These are phyloP conservation scores for Chaenocephalus aceratus DNA, from an alignment of 2,113 vertebrate genomes.

Conservation along the genomic window DNA sequence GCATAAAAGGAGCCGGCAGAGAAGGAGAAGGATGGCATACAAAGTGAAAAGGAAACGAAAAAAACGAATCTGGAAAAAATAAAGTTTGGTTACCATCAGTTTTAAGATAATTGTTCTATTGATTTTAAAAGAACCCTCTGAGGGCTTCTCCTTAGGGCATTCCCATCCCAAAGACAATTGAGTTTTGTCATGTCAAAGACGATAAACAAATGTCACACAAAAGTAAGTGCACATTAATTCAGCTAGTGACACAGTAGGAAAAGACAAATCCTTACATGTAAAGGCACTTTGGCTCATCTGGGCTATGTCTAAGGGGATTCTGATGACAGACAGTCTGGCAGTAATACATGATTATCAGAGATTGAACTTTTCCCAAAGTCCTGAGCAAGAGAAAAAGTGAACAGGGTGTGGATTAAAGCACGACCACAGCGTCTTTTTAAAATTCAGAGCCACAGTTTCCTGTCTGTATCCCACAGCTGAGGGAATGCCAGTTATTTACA, in stretches of 20 bases:
- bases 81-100: not conserved
- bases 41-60: not conserved
- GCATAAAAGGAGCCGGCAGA: not conserved
- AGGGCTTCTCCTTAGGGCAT: not conserved
- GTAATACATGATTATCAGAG: not conserved
- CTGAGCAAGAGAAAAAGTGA: not conserved
- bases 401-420: constrained; percentile 65
- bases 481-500: constrained; percentile 73
- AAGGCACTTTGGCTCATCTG: not conserved
- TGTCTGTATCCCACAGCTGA: constrained; percentile 73
- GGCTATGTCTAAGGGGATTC: not conserved
- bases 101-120: not conserved
- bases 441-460: constrained; percentile 74
- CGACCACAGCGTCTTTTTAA: constrained; percentile 60
- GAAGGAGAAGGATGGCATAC: not conserved
- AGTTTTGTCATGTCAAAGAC: not conserved
- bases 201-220: not conserved
- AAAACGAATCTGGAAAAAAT: not conserved
- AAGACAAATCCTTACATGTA: not conserved
- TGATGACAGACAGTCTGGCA: not conserved
- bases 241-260: not conserved
- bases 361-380: constrained; percentile 1
- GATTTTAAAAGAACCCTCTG: not conserved
- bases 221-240: not conserved
- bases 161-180: not conserved